Conservation (phyloP, 2,888 invertebrate genomes). For the Apotomis capreana region DNA sequence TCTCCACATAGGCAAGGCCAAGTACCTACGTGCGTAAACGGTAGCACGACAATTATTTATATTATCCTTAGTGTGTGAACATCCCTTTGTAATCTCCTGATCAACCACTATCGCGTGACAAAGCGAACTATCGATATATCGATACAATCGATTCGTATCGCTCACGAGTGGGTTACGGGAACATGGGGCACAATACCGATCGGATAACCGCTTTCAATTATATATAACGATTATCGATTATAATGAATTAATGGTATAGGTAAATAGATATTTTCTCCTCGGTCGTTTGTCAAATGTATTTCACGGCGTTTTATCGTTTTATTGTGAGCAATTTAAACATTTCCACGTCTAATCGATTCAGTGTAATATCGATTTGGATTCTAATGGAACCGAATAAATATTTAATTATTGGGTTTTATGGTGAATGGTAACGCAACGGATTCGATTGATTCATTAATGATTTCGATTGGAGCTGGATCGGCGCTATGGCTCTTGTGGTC, state of each 20-base stretch:
- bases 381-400: constrained; percentile 79
- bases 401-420: constrained; percentile 78
- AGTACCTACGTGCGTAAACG: constrained; percentile 9
- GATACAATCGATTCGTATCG: constrained; percentile 70
- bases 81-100: constrained; percentile 46
- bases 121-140: constrained; percentile 61
- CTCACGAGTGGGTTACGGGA: constrained; percentile 62
- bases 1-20: not conserved
- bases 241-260: constrained; percentile 62
- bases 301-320: constrained; percentile 69
- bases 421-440: constrained; percentile 77
- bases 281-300: constrained; percentile 73
- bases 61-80: constrained; percentile 46
- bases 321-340: constrained; percentile 69
- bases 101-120: constrained; percentile 65
- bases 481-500: constrained; percentile 44
- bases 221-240: constrained; percentile 73
- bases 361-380: constrained; percentile 68
- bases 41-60: constrained; percentile 27
- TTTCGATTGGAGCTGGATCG: constrained; percentile 64
- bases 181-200: constrained; percentile 54
- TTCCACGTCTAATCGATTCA: constrained; percentile 77
- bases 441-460: constrained; percentile 70
- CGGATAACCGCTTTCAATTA: constrained; percentile 64
- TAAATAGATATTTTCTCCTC: constrained; percentile 69